Evolutionary conservation across 2,888 invertebrate species (phyloP).

Genomic region (Chirona hameri): DNA sequence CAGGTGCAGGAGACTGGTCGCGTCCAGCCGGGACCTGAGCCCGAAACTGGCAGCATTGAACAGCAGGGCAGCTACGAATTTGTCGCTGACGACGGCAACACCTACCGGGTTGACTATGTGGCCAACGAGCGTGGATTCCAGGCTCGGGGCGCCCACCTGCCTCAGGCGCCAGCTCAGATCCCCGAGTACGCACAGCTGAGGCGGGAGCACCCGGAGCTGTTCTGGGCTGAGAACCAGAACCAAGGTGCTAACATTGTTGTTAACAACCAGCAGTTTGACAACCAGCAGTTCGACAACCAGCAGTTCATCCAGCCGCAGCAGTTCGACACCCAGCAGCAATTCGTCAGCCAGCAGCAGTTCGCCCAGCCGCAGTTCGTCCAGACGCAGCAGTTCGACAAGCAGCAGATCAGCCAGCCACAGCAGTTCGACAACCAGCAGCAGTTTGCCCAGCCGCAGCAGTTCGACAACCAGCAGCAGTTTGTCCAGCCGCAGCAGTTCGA

Average conservation of each 20-base stretch:
- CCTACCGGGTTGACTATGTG: neutral
- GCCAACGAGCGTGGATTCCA: constrained; percentile 28
- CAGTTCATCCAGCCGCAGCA: no score
- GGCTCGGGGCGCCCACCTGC: neutral
- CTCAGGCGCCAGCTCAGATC: constrained; percentile 2
- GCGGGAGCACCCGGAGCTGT: neutral
- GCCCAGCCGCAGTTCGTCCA: no score
- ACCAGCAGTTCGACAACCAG: neutral
- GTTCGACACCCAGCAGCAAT: no score
- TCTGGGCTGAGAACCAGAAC: neutral
- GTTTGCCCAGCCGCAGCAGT: no score
- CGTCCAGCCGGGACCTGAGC: neutral
- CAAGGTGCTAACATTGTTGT: neutral
- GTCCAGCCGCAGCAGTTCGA: no score
- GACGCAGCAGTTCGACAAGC: no score
- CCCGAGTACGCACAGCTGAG: constrained; percentile 3
- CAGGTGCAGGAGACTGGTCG: neutral
- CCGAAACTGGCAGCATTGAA: neutral
- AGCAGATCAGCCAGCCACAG: no score
- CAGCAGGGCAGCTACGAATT: neutral
- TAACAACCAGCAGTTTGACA: neutral
- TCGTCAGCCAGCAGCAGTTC: no score
- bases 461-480: no score
- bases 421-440: no score
- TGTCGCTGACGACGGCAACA: constrained; percentile 22